Conservation (phyloP, 2,113 vertebrate genomes). For the Hippocampus comes region DNA sequence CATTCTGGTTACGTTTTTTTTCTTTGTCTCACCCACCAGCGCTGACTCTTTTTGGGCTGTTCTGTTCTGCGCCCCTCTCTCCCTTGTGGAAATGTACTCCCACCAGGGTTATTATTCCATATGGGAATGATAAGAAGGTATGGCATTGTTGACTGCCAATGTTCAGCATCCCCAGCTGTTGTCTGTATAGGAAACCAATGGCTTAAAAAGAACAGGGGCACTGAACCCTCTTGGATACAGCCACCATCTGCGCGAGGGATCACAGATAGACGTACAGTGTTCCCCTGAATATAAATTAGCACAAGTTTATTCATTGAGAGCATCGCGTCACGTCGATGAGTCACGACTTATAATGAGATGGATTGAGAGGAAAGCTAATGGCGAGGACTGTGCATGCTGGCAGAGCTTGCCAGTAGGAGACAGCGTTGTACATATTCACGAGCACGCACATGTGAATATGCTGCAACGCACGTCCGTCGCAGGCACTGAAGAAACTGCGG, state of each 20-base stretch:
- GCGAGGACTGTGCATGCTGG: neutral
- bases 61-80: neutral
- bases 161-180: conserved; percentile 1
- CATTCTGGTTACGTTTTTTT: conserved; percentile 13
- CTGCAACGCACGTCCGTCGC: conserved; percentile 29
- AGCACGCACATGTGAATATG: conserved; percentile 10
- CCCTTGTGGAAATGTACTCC: conserved; percentile 20
- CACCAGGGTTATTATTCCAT: conserved; percentile 35
- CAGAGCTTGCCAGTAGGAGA: conserved; percentile 5
- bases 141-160: neutral
- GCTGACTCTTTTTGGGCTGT: neutral
- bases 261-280: neutral
- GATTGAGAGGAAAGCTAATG: conserved; percentile 45
- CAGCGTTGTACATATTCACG: conserved; percentile 35
- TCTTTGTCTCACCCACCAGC: conserved; percentile 13
- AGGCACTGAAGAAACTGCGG: conserved; percentile 55
- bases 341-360: conserved; percentile 53
- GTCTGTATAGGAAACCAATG: conserved; percentile 26
- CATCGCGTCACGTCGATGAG: conserved; percentile 37
- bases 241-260: conserved; percentile 27
- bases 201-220: conserved; percentile 33
- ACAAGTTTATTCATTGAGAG: conserved; percentile 24
- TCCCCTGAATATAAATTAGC: conserved; percentile 49
- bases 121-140: conserved; percentile 35
- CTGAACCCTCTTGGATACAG: conserved; percentile 19